These are phyloP conservation scores for Irena cyanogastra DNA, from an alignment of 2,113 vertebrate species.

Conservation along the genomic window DNA sequence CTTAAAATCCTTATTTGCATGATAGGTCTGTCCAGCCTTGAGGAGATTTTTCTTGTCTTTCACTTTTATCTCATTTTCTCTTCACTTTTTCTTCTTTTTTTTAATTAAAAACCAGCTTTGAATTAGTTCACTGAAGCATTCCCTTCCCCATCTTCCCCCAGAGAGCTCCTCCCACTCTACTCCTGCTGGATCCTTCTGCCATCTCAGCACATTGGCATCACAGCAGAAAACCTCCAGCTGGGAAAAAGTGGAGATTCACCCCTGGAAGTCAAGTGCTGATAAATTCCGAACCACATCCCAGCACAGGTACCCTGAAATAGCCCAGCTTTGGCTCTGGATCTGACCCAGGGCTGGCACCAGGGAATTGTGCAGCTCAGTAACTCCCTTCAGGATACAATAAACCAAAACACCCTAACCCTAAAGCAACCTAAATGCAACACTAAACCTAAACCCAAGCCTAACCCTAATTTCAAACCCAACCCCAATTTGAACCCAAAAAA, in stretches of 20 bases:
- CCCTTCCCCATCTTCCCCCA: not conserved
- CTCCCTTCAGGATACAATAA: not conserved
- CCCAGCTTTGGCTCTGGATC: not conserved
- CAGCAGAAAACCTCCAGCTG: not conserved
- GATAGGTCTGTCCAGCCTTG: constrained; percentile 60
- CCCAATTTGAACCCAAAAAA: too few relatives aligned
- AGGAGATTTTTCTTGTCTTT: constrained; percentile 70
- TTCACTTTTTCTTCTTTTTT: not conserved
- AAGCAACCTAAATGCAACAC: not conserved
- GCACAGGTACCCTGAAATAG: not conserved
- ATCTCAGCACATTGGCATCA: not conserved
- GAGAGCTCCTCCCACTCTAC: not conserved
- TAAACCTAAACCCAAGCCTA: not conserved
- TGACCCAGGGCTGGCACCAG: not conserved
- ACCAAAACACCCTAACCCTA: not conserved
- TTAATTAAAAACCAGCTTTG: constrained; percentile 16
- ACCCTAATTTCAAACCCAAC: not conserved
- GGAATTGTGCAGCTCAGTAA: not conserved
- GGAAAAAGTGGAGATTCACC: not conserved
- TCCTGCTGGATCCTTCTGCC: not conserved
- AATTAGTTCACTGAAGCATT: constrained; percentile 25
- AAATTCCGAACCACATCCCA: not conserved
- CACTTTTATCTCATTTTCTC: constrained; percentile 65
- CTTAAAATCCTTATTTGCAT: constrained; percentile 64
- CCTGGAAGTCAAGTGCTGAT: not conserved